Evolutionary conservation across 2,113 vertebrate species (phyloP).

Genomic region (Pardalotus punctatus): DNA sequence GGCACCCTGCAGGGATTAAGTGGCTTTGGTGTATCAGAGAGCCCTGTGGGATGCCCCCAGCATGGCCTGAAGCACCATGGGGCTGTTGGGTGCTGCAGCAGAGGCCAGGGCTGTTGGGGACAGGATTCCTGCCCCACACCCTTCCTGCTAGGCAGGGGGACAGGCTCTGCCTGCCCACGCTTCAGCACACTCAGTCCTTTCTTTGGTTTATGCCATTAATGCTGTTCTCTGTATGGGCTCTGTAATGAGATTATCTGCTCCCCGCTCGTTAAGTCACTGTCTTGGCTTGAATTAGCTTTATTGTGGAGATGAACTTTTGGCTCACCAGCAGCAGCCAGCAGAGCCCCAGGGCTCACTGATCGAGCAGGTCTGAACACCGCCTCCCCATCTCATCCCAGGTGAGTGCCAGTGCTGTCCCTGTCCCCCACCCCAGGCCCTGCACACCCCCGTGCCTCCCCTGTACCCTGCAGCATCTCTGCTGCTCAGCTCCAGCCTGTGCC

Average conservation of each 20-base stretch:
- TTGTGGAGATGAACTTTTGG: slow-evolving; percentile 51
- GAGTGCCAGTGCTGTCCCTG: not conserved
- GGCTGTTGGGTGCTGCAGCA: not conserved
- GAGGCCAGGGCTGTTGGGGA: not conserved
- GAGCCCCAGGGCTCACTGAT: not conserved
- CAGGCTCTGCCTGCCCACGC: not conserved
- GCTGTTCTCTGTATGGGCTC: slow-evolving; percentile 17
- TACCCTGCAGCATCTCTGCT: not conserved
- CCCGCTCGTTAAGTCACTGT: slow-evolving; percentile 21
- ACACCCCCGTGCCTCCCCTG: not conserved
- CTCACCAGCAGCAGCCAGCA: not conserved
- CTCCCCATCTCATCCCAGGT: not conserved
- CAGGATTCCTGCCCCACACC: not conserved
- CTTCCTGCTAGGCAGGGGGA: not conserved
- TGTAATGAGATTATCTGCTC: slow-evolving; percentile 54
- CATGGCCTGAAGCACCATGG: not conserved
- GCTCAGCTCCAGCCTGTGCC: not conserved
- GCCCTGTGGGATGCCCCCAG: not conserved
- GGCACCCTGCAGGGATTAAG: not conserved
- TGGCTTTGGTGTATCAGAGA: not conserved
- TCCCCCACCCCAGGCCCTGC: not conserved
- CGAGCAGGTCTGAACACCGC: not conserved
- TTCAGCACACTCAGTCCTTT: not conserved
- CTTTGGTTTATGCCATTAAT: slow-evolving; percentile 2
- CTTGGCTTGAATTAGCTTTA: slow-evolving; percentile 49